A percentile compares a stretch with the other conserved stretches of the same genome.
Evolutionary conservation across 2,888 invertebrate genomes (phyloP).

Genomic region (Callyntrura sp.): DNA sequence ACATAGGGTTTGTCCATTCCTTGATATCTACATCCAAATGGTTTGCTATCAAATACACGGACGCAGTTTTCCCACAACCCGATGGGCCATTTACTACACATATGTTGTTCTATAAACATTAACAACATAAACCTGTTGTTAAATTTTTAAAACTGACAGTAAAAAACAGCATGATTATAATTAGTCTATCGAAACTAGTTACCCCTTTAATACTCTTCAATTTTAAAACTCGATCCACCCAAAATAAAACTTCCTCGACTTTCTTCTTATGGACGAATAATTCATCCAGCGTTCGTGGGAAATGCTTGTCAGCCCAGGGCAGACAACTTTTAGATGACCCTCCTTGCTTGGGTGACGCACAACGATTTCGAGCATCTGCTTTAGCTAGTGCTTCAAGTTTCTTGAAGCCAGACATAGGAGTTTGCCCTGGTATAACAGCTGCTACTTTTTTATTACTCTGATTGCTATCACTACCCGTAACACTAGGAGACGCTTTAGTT

Average conservation of each 20-base stretch:
- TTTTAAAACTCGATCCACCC: constrained; percentile 86
- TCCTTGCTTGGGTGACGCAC: constrained; percentile 3
- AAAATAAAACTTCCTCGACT: constrained; percentile 90
- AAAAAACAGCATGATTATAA: background rate
- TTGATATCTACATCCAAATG: constrained; percentile 88
- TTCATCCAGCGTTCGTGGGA: constrained; percentile 88
- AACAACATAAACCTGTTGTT: background rate
- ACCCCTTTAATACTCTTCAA: constrained; percentile 82
- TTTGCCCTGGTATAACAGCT: background rate
- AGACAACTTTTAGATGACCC: background rate
- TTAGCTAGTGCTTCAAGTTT: constrained; percentile 39
- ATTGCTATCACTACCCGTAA: background rate
- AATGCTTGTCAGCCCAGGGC: constrained; percentile 85
- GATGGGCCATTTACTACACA: constrained; percentile 93
- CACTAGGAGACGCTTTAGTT: background rate
- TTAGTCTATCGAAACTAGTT: background rate
- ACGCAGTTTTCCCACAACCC: constrained; percentile 93
- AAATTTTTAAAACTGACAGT: background rate
- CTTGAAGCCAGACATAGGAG: constrained; percentile 26
- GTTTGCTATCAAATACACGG: constrained; percentile 89
- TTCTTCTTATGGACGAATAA: constrained; percentile 92
- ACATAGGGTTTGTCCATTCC: constrained; percentile 94
- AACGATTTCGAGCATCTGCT: constrained; percentile 45
- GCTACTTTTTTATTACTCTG: no score
- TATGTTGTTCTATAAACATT: constrained; percentile 45